These are phyloP conservation scores for Podabrus alpinus DNA, from an alignment of 2,888 invertebrate species.

Conservation along the genomic window DNA sequence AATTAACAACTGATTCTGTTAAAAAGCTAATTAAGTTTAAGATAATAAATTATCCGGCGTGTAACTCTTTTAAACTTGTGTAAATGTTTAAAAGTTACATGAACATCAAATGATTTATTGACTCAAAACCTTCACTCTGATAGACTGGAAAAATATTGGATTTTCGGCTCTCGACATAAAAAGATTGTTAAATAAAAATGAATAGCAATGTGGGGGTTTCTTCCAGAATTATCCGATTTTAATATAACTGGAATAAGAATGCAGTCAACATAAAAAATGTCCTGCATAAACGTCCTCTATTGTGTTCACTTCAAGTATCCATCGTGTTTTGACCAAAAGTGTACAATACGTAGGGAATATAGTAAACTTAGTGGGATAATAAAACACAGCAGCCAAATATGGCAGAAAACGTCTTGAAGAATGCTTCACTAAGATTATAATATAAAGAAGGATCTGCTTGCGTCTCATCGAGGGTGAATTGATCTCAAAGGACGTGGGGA, in stretches of 20 bases:
- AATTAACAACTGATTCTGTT: not conserved
- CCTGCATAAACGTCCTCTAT: constrained; percentile 4
- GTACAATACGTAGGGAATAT: constrained; percentile 10
- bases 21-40: constrained; percentile 3
- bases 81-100: not conserved
- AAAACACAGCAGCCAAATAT: constrained; percentile 15
- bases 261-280: constrained; percentile 19
- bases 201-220: not conserved
- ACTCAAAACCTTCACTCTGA: not conserved
- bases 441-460: constrained; percentile 31
- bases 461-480: constrained; percentile 30
- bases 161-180: not conserved
- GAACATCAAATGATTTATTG: not conserved
- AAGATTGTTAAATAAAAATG: not conserved
- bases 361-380: constrained; percentile 25
- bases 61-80: not conserved
- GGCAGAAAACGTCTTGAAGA: constrained; percentile 25
- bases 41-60: not conserved
- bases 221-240: constrained; percentile 12
- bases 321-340: constrained; percentile 3
- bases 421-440: constrained; percentile 31
- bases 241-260: constrained; percentile 17
- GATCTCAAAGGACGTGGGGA: constrained; percentile 23
- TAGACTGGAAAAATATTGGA: not conserved
- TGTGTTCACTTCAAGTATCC: constrained; percentile 1